Conservation (phyloP, 2,113 vertebrate species). For the Dinomys branickii region DNA sequence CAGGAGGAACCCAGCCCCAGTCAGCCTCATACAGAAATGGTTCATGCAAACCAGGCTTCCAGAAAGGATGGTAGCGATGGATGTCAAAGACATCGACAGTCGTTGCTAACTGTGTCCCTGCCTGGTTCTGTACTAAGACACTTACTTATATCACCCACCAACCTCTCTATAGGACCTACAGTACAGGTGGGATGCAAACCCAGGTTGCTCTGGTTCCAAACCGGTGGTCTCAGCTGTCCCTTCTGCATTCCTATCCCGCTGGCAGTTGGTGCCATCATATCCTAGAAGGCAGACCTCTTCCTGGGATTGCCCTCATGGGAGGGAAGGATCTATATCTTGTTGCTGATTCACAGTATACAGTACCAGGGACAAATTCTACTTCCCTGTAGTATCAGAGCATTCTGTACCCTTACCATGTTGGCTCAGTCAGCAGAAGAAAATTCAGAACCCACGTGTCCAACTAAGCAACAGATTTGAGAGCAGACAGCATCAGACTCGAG, state of each 20-base stretch:
- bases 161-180: not conserved
- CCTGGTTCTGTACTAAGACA: not conserved
- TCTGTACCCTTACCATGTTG: not conserved
- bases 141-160: not conserved
- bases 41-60: not conserved
- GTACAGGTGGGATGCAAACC: not conserved
- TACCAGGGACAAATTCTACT: not conserved
- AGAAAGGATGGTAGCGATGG: fast-evolving
- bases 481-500: not conserved
- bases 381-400: not conserved
- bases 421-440: not conserved
- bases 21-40: not conserved
- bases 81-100: not conserved
- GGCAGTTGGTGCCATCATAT: not conserved
- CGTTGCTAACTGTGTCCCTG: not conserved
- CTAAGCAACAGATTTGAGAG: not conserved
- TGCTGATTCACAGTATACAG: not conserved
- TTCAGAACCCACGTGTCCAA: not conserved
- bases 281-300: not conserved
- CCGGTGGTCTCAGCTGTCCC: not conserved
- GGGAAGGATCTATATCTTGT: not conserved
- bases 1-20: not conserved
- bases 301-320: not conserved
- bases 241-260: not conserved
- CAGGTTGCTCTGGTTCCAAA: not conserved